Evolutionary conservation across 2,113 vertebrate genomes (phyloP).

Genomic region (Ochotona curzoniae): DNA sequence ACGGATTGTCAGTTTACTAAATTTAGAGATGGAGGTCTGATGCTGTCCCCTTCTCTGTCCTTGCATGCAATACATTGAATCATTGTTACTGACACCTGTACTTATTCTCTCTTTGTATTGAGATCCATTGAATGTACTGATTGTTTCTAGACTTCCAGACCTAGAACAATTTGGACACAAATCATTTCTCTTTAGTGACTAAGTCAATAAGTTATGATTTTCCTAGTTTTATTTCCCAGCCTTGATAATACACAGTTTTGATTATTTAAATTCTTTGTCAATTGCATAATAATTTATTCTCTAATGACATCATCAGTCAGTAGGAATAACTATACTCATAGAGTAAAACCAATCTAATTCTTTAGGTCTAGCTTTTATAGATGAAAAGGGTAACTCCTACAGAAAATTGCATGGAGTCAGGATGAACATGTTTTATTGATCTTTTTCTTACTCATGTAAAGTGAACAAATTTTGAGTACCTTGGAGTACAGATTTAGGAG

Average conservation of each 20-base stretch:
- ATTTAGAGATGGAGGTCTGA: not conserved
- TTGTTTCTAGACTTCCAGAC: not conserved
- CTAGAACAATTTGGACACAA: not conserved
- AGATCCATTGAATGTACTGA: not conserved
- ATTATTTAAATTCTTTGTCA: not conserved
- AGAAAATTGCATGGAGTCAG: not conserved
- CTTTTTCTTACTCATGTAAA: too few species aligned
- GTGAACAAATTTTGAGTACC: too few species aligned
- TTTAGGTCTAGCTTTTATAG: not conserved
- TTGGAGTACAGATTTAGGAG: too few species aligned
- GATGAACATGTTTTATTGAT: not conserved
- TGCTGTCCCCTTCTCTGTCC: not conserved
- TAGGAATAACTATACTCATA: not conserved
- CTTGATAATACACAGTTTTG: not conserved
- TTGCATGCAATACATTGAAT: not conserved
- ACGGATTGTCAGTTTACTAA: not conserved
- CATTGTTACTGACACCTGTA: not conserved
- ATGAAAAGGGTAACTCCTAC: not conserved
- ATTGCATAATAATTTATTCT: not conserved
- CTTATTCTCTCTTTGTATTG: not conserved
- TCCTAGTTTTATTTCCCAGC: slow-evolving; percentile 20
- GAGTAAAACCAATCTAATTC: not conserved
- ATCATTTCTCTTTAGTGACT: not conserved
- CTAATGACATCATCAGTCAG: not conserved
- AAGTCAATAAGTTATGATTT: slow-evolving; percentile 14